phyloP scores from a whole-genome alignment of 1,140 invertebrate species.

The Tetramorium alpestre region DNA sequence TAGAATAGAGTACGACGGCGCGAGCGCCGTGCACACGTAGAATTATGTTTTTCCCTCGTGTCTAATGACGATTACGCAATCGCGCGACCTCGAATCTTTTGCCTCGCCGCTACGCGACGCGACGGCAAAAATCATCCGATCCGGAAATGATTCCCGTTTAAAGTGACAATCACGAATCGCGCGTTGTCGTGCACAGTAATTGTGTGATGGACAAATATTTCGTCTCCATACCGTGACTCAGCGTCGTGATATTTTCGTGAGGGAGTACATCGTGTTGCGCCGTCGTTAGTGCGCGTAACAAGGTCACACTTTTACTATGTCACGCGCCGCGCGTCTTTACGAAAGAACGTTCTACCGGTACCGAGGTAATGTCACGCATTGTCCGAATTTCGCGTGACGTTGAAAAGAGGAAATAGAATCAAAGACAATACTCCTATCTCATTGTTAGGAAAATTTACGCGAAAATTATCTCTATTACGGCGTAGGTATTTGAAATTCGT shows the following conservation, averaged over 20 bases:
- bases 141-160: constrained; percentile 48
- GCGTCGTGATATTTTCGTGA: constrained; percentile 60
- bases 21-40: not conserved
- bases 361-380: not conserved
- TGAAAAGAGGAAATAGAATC: not conserved
- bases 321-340: not conserved
- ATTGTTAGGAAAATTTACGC: not conserved
- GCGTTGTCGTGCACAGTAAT: constrained; percentile 52
- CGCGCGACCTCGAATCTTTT: not conserved
- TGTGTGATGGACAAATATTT: constrained; percentile 63
- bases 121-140: constrained; percentile 10
- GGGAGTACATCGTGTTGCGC: constrained; percentile 2
- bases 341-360: not conserved
- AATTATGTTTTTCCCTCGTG: not conserved
- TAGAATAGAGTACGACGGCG: not conserved
- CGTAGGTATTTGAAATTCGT: not conserved
- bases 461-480: not conserved
- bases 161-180: constrained; percentile 64
- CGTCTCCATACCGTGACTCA: constrained; percentile 52
- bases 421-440: not conserved
- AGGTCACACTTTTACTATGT: not conserved
- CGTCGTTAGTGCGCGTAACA: constrained; percentile 20
- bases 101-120: not conserved
- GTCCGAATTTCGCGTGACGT: too few relatives aligned
- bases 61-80: not conserved